Base-by-base conservation (phyloP, 1,140 invertebrate genomes). In the Drosophila ficusphila region DNA sequence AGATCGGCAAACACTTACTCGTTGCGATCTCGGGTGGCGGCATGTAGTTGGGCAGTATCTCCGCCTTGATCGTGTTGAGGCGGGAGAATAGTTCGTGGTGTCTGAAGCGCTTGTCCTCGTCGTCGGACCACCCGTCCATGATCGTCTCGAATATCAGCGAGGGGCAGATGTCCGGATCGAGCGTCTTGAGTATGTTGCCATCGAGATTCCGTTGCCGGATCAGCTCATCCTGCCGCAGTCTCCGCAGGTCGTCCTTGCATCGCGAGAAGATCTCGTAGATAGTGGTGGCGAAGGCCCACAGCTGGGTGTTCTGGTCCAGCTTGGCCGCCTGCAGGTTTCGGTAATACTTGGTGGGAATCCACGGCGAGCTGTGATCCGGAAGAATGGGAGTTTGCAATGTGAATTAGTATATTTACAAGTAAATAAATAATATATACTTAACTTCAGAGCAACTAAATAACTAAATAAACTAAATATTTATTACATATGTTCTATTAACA, bases 261-360 rank as follows among this genome's bases (percentile, higher is more conserved):
- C 94, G 95, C 0, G 95, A 95, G 92, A 98, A 98, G 65, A 98
- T 96, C 92, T 98, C 95, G 96, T 97, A 98, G 7, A 97, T 81
- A 8, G 97, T 97, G 12, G 97, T 98, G 1, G 95, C 96, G 77
- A 97, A 95, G 11, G 97, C 96, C 96, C 97, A 98, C 16, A 97
- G 94, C 86, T 98, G 97, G 21, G 95, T 95, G 19, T 93, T 92
- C 0, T 93, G 92, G 39, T 94, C 95, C 19, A 92, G 92, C 68
- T 93, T 94, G 16, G 95, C 95, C 39, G 93, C 92, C 72, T 94
- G 93, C 72, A 95, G 92, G 91, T 96, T 95, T 0, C 92, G 81
- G 88, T 96, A 95, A 86, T 94, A 96, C 90, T 97, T 96, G 2
- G 95, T 93, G 0, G 97, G 96, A 75, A 97, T 94, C 97, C 97